Base-by-base conservation (phyloP, 2,113 vertebrate species). In the Lipotes vexillifer region DNA sequence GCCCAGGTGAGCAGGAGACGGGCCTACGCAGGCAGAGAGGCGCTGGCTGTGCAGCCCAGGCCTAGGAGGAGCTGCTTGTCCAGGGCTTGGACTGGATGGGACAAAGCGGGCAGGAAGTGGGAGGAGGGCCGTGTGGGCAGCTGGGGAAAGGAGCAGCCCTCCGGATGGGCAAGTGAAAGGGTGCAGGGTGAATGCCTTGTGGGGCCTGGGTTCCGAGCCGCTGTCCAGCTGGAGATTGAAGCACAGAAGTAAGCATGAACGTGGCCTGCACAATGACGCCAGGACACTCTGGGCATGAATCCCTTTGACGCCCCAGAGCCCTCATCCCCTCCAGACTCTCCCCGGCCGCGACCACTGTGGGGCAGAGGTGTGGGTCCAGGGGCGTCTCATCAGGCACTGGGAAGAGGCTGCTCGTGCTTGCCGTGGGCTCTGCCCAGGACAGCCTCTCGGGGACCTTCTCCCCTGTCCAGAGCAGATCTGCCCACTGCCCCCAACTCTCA, bases 201-300 rank as follows among this genome's bases (percentile, higher is more conserved):
- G 21, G 23, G 31, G 33, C 69, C 46, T n/a, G 38, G 65, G 63
- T 21, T 31, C 44, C 49, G 11, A 55, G n/a, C 44, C 4, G 8
- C 7, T 25, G 2, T 18, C 71, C 0, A 9, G 29, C 49, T 13
- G 36, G 49, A 38, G 59, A 23, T 4, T 8, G 87, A 33, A 10
- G 38, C 6, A 3, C 36, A 8, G 38, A 5, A 20, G 68, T 36
- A 31, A 20, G 23, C 4, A 0, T 13, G 9, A 46, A 18, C 3
- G 2, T n/a, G 65, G 15, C 69, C 12, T 21, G 6, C 7, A 10
- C 25, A 0, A 8, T 49, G 85, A 27, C 0, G 11, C 18, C 25
- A 65, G n/a, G 66, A 72, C 38, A 29, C 66, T 74, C 29, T 27
- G n/a, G 44, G 18, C 61, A 12, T 41, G n/a, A 44, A 6, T 27